These are phyloP conservation scores for Ciconia nigra DNA, from an alignment of 2,797 vertebrate species.

Conservation along the genomic window DNA sequence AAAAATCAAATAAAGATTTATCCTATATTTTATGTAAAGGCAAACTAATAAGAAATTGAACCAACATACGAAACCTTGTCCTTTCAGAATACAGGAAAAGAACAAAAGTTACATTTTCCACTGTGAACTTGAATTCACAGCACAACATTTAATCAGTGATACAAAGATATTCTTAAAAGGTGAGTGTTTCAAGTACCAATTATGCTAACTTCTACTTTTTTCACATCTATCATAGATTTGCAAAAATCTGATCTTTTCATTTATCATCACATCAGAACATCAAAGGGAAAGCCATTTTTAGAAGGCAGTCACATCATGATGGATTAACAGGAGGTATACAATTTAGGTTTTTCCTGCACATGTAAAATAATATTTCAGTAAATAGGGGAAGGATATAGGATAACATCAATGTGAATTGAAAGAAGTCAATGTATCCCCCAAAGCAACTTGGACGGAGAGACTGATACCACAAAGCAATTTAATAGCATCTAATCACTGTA, in stretches of 20 bases:
- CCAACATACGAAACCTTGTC: background rate
- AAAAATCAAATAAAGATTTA: background rate
- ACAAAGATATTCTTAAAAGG: background rate
- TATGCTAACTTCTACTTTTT: background rate
- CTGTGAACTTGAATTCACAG: background rate
- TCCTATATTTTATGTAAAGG: background rate
- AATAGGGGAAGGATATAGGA: background rate
- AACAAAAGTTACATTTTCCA: background rate
- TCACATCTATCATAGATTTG: background rate
- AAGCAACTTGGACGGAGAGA: background rate
- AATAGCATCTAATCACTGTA: background rate
- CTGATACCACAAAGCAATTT: background rate
- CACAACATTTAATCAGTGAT: background rate
- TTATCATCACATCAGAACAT: background rate
- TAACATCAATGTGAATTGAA: background rate
- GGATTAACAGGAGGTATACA: background rate
- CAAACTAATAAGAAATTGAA: background rate
- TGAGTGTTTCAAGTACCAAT: background rate
- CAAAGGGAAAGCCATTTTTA: background rate
- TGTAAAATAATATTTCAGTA: background rate
- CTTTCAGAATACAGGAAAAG: background rate
- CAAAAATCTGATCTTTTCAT: background rate
- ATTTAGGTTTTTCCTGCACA: background rate
- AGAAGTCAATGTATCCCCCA: background rate
- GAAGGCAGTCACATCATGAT: background rate